phyloP scores from a whole-genome alignment of 2,888 invertebrate species.

The Tolmerus cingulatus region DNA sequence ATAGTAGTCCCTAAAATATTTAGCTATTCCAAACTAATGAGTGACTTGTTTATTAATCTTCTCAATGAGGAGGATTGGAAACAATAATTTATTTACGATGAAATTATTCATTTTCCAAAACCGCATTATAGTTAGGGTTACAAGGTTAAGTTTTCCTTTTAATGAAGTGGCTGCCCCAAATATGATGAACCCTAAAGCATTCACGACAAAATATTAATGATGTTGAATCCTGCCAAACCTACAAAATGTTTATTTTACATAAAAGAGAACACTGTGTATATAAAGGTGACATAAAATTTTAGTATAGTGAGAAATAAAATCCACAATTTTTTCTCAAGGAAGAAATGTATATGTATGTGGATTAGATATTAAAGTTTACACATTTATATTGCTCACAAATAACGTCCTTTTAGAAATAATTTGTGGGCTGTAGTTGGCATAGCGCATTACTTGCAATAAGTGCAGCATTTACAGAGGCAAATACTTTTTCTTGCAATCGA shows the following conservation, averaged over 20 bases:
- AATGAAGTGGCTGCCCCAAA: not conserved
- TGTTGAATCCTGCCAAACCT: not conserved
- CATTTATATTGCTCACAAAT: no score
- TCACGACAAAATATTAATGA: not conserved
- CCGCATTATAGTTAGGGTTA: not conserved
- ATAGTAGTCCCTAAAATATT: not conserved
- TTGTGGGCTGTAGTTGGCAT: no score
- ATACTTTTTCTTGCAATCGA: no score
- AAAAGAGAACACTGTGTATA: no score
- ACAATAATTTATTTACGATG: not conserved
- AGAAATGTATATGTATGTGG: not conserved
- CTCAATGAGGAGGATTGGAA: not conserved
- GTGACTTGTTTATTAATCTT: not conserved
- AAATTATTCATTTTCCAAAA: not conserved
- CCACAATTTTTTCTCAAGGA: not conserved
- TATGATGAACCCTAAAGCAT: not conserved
- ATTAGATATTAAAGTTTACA: not conserved
- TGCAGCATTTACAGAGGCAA: no score
- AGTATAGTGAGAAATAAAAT: not conserved
- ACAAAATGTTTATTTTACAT: no score
- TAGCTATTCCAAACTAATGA: not conserved
- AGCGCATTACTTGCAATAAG: no score
- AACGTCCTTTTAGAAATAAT: no score
- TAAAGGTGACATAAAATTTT: not conserved
- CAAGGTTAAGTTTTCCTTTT: not conserved